phyloP scores from a whole-genome alignment of 2,113 vertebrate genomes.

The Toxostoma redivivum region DNA sequence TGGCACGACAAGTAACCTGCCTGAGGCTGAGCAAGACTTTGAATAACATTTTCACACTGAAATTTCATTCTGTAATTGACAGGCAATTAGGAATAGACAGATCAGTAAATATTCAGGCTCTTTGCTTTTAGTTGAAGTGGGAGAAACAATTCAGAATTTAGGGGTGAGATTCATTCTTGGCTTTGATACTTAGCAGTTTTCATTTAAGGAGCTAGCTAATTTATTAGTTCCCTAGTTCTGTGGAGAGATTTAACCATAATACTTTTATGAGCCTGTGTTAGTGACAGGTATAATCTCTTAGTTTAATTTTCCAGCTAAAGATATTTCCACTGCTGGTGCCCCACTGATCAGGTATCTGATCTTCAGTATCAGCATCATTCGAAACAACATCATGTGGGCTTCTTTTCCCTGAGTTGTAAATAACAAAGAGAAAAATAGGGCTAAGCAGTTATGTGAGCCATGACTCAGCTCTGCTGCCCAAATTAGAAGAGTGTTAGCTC shows the following conservation, averaged over 20 bases:
- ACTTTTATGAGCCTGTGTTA: not conserved
- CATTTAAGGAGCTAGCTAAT: not conserved
- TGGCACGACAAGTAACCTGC: not conserved
- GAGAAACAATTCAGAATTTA: not conserved
- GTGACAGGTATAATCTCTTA: not conserved
- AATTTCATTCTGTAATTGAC: not conserved
- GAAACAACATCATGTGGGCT: not conserved
- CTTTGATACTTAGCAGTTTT: not conserved
- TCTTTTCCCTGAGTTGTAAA: not conserved
- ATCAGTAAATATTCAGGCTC: not conserved
- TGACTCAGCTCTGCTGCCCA: not conserved
- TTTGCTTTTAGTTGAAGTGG: not conserved
- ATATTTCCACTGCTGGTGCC: not conserved
- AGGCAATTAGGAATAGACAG: not conserved
- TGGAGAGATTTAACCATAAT: not conserved
- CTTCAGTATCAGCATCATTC: not conserved
- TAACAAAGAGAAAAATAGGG: not conserved
- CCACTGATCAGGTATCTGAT: not conserved
- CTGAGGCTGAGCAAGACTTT: not conserved
- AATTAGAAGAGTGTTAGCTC: not conserved
- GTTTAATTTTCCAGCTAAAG: not conserved
- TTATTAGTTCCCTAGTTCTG: not conserved
- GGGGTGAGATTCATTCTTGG: not conserved
- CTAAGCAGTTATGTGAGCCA: not conserved
- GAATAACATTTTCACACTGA: not conserved